Base-by-base conservation (phyloP, 2,113 vertebrate genomes). In the Alectura lathami region DNA sequence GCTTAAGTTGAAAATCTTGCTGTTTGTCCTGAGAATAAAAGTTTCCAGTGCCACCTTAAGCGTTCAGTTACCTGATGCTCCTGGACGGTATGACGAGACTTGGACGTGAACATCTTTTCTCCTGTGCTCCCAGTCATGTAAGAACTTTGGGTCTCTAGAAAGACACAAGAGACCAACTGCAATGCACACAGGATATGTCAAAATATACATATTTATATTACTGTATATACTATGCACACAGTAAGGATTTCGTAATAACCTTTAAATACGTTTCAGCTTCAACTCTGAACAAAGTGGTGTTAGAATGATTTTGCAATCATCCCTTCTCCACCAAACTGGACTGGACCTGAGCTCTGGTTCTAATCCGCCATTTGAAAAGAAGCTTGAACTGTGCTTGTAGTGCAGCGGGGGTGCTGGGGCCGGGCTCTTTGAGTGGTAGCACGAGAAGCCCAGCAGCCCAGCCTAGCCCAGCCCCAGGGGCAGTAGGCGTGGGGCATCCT, bases 61-160 rank as follows among this genome's bases (percentile, higher is more conserved):
- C 1, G 0, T 66, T 60, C 13, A 11, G 0, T 0, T 27, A 51
- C 5, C 30, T 63, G 3, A 22, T n/a, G 29, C 26, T 48, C 23
- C 60, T 63, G 32, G 32, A 32, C 30, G 26, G 17, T 17, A 18
- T 0, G 0, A 43, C 40, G 59, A 76, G 51, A 32, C n/a, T 13
- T 6, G 8, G 6, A 21, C 34, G 36, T n/a, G 15, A 10, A 11
- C 27, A 29, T 13, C 27, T 26, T 51, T 64, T 24, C 9, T 87
- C 56, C 23, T 32, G 10, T 84, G 10, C 81, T 85, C 32, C 8
- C 42, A 34, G 42, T 40, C 26, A 8, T 11, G 9, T 8, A 23
- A 81, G 57, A 84, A 63, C 8, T 72, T 54, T 18, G 22, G 6
- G 34, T 78, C 38, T 63, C 9, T 20, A 20, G 45, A 67, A 85